Evolutionary conservation across 2,888 invertebrate genomes (phyloP).

Genomic region (Torymus tubicola): DNA sequence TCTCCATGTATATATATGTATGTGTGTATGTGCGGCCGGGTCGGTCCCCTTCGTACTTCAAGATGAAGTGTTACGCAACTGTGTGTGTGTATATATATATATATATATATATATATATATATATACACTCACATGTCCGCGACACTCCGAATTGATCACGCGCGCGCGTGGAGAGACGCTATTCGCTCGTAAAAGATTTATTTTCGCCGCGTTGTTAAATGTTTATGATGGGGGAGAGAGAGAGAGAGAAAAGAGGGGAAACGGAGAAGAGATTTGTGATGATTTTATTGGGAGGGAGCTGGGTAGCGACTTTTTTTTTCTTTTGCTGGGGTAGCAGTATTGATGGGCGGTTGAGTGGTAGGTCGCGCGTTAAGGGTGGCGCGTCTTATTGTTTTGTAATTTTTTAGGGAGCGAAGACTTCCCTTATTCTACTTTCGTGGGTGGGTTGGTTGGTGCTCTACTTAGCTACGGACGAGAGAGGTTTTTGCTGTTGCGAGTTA

Average conservation of each 20-base stretch:
- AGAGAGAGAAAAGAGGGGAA: not conserved
- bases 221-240: slow-evolving; percentile 35
- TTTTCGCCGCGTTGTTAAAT: slow-evolving; percentile 47
- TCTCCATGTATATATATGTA: too few relatives aligned
- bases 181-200: slow-evolving; percentile 55
- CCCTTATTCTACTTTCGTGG: too few relatives aligned
- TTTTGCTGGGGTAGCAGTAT: not conserved
- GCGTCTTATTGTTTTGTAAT: slow-evolving; percentile 22
- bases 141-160: slow-evolving; percentile 32
- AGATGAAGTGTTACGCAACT: slow-evolving; percentile 44
- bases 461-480: too few relatives aligned
- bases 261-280: slow-evolving; percentile 31
- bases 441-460: too few relatives aligned
- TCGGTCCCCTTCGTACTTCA: not conserved
- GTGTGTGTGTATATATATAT: not conserved
- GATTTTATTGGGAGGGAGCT: slow-evolving; percentile 9
- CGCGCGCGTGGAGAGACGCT: not conserved
- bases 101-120: not conserved
- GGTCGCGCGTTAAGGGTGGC: not conserved
- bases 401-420: not conserved
- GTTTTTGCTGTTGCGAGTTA: too few relatives aligned
- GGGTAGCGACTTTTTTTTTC: slow-evolving; percentile 9
- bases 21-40: too few relatives aligned
- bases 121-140: not conserved
- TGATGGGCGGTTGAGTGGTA: not conserved